Percentiles rank a stretch among this genome's conserved stretches.
Conservation (phyloP, 2,113 vertebrate species). For the Elephantulus edwardii region DNA sequence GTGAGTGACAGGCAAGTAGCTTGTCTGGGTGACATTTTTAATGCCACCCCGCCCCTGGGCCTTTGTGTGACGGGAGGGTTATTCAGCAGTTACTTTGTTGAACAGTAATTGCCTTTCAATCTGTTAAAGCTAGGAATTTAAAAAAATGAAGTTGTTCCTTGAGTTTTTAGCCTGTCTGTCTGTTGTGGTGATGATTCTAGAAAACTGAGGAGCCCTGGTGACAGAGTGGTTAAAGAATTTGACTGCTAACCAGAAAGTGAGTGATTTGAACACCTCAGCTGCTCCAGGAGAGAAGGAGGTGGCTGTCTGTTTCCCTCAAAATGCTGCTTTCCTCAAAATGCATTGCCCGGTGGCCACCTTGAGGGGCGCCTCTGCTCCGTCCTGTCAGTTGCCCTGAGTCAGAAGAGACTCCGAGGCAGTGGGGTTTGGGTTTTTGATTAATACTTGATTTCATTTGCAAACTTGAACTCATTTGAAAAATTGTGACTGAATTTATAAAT, state of each 20-base stretch:
- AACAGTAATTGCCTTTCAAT: slow-evolving; percentile 18
- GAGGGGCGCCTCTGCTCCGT: too few relatives aligned
- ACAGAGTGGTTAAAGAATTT: too few relatives aligned
- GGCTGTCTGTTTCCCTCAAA: too few relatives aligned
- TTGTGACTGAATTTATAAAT: slow-evolving; percentile 58
- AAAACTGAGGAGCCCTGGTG: neutral
- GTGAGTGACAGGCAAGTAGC: neutral
- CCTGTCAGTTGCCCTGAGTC: too few relatives aligned
- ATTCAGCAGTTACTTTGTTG: slow-evolving; percentile 20
- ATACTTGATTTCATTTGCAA: slow-evolving; percentile 29
- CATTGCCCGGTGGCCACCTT: too few relatives aligned
- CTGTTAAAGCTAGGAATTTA: slow-evolving; percentile 27
- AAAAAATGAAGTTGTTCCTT: slow-evolving; percentile 9
- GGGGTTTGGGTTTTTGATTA: too few relatives aligned
- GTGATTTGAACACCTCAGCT: too few relatives aligned
- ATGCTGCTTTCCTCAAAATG: too few relatives aligned
- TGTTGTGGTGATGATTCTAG: slow-evolving; percentile 39
- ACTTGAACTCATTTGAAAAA: slow-evolving; percentile 44
- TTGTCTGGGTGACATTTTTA: neutral
- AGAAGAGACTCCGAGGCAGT: too few relatives aligned
- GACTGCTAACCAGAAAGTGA: too few relatives aligned
- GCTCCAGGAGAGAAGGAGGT: too few relatives aligned
- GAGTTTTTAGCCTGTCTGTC: slow-evolving; percentile 19
- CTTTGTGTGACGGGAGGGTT: slow-evolving; percentile 8
- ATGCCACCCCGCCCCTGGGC: neutral